phyloP scores from a whole-genome alignment of 35 echinoderm and acorn worm genomes.

The Lytechinus pictus region DNA sequence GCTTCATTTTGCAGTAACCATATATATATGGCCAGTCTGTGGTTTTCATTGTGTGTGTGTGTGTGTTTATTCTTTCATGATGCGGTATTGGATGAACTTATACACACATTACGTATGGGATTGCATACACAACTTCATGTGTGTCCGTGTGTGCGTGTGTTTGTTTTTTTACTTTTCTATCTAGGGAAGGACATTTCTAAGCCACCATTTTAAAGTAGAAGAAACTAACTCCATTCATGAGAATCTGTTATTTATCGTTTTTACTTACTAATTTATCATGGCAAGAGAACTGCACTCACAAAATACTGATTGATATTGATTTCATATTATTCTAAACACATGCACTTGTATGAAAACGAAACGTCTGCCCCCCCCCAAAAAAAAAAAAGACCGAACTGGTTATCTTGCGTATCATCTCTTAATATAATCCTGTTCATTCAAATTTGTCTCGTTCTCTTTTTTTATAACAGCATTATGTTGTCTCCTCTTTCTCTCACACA shows the following conservation, averaged over 20 bases:
- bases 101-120: not conserved
- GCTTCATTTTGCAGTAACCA: not conserved
- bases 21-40: not conserved
- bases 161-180: not conserved
- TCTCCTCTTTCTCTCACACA: not conserved
- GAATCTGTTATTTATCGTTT: conserved; percentile 20
- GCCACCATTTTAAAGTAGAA: conserved; percentile 47
- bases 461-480: not conserved
- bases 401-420: not conserved
- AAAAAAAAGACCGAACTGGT: not conserved
- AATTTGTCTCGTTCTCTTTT: conserved; percentile 22
- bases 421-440: not conserved
- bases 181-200: not conserved
- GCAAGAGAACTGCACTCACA: conserved; percentile 50
- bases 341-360: conserved; percentile 32
- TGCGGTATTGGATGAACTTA: not conserved
- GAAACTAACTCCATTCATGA: conserved; percentile 49
- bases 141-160: not conserved
- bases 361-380: not conserved
- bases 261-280: conserved; percentile 50
- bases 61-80: not conserved
- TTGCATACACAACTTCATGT: not conserved
- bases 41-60: not conserved
- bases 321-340: conserved; percentile 11
- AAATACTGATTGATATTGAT: conserved; percentile 14